A percentile compares a stretch with the other conserved stretches of the same genome.
These are phyloP conservation scores for Notospermus geniculatus DNA, from an alignment of 1,140 invertebrate species.

Conservation along the genomic window DNA sequence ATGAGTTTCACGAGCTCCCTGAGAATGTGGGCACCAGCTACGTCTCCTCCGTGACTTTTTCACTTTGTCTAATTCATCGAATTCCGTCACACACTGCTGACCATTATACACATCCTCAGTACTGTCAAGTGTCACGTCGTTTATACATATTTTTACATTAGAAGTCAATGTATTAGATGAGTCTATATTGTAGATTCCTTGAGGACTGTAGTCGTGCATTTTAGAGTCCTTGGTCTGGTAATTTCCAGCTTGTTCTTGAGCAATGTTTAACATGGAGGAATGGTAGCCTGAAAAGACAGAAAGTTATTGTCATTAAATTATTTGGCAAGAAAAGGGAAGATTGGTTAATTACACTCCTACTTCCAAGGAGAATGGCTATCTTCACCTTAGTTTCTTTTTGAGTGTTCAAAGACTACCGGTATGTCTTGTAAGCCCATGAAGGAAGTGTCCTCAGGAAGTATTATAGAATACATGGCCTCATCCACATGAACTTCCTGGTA, in stretches of 20 bases:
- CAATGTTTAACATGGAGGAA: conserved; percentile 44
- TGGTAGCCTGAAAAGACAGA: conserved; percentile 31
- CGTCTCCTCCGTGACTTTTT: conserved; percentile 24
- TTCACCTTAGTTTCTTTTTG: no score
- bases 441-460: no score
- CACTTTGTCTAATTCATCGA: conserved; percentile 3
- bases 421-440: no score
- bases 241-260: conserved; percentile 21
- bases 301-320: no score
- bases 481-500: no score
- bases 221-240: background rate
- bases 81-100: conserved; percentile 5
- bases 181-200: background rate
- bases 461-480: no score
- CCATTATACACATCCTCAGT: conserved; percentile 25
- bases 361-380: no score
- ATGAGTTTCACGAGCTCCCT: conserved; percentile 20
- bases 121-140: conserved; percentile 44
- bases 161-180: conserved; percentile 17
- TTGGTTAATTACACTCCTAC: no score
- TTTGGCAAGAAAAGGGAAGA: no score
- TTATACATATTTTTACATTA: conserved; percentile 42
- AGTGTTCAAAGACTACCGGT: no score
- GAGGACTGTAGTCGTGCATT: background rate
- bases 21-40: conserved; percentile 34